These are phyloP conservation scores for Boloria selene DNA, from an alignment of 2,888 invertebrate species.

Conservation along the genomic window DNA sequence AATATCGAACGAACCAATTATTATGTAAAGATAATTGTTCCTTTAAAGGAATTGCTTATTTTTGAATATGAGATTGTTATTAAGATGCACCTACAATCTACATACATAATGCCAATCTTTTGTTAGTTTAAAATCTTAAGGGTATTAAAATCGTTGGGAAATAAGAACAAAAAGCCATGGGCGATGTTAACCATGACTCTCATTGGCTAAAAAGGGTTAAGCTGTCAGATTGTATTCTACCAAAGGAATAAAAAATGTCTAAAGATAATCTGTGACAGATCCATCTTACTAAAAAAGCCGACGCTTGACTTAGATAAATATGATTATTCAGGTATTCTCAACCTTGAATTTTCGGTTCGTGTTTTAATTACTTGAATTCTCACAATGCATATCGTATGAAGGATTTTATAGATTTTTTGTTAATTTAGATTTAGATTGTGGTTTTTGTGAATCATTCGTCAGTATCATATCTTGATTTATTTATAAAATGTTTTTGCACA, in stretches of 20 bases:
- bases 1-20: conserved; percentile 1
- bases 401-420: conserved; percentile 32
- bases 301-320: conserved; percentile 78
- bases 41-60: conserved; percentile 1
- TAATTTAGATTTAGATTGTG: conserved; percentile 10
- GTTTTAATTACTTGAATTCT: conserved; percentile 80
- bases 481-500: not conserved
- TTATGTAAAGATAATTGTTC: not conserved
- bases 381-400: conserved; percentile 70
- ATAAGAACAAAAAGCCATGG: conserved; percentile 50
- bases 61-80: conserved; percentile 16
- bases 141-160: conserved; percentile 37
- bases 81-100: conserved; percentile 3
- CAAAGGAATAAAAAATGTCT: conserved; percentile 76
- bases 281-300: conserved; percentile 78
- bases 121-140: conserved; percentile 24
- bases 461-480: conserved; percentile 5
- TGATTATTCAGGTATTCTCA: conserved; percentile 73
- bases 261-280: conserved; percentile 81
- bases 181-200: conserved; percentile 72
- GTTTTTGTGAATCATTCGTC: conserved; percentile 24
- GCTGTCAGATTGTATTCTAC: conserved; percentile 76
- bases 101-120: conserved; percentile 21
- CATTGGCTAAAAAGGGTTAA: conserved; percentile 82
- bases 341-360: conserved; percentile 67